Conservation (phyloP, 2,888 invertebrate genomes). For the Lasioglossum oenotherae region DNA sequence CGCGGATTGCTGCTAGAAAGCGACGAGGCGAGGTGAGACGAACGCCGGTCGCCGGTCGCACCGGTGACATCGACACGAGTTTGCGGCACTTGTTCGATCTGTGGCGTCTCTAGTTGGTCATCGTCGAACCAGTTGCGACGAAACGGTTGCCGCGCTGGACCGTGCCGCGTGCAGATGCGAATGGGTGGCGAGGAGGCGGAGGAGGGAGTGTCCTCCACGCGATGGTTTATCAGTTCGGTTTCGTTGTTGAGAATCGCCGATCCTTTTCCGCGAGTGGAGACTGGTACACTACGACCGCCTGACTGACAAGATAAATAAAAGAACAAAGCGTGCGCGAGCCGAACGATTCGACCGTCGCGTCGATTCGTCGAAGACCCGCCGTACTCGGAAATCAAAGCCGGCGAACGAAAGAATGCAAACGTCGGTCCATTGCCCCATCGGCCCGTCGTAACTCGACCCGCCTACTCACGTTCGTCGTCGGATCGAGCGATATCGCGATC, state of each 20-base stretch:
- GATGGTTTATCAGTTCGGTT: background rate
- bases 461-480: conserved; percentile 19
- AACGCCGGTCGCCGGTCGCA: background rate
- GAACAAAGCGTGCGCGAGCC: background rate
- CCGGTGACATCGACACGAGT: background rate
- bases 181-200: background rate
- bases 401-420: conserved; percentile 29
- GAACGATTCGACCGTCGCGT: background rate
- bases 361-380: conserved; percentile 7
- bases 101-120: background rate
- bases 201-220: background rate
- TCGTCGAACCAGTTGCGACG: background rate
- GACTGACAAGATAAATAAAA: background rate
- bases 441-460: conserved; percentile 33
- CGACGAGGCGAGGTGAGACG: background rate
- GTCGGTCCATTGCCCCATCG: conserved; percentile 18
- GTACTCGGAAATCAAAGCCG: conserved; percentile 36
- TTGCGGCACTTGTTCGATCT: background rate
- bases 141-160: background rate
- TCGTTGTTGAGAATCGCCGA: background rate
- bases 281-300: background rate
- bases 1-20: background rate
- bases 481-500: conserved; percentile 46
- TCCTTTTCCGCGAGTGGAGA: no score
- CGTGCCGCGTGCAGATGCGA: background rate